Evolutionary conservation across 2,797 vertebrate species (phyloP).

Genomic region (Clarias platycephalus): DNA sequence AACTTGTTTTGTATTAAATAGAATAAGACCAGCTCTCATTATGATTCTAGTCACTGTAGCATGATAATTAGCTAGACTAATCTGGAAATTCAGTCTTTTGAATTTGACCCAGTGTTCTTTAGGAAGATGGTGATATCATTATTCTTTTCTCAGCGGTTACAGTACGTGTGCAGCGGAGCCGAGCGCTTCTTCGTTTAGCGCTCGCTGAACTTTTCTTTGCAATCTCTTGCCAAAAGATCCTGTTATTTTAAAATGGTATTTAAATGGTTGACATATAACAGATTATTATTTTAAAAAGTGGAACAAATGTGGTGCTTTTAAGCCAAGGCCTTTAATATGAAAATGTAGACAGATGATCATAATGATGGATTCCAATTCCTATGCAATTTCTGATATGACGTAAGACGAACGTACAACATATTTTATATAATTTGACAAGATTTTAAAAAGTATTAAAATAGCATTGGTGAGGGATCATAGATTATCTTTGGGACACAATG

Average conservation of each 20-base stretch:
- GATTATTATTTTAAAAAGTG: background rate
- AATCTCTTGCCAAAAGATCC: background rate
- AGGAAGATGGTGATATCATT: background rate
- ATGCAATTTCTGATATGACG: background rate
- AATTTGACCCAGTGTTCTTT: background rate
- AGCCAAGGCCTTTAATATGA: background rate
- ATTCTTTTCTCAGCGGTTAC: background rate
- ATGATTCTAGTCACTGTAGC: background rate
- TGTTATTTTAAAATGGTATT: background rate
- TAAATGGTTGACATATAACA: background rate
- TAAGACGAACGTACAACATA: background rate
- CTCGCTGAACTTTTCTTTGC: background rate
- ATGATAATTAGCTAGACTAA: background rate
- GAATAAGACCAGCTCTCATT: background rate
- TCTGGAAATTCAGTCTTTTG: background rate
- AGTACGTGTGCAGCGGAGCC: background rate
- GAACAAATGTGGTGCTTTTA: background rate
- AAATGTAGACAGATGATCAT: background rate
- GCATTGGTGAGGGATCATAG: background rate
- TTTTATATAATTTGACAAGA: background rate
- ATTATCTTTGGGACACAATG: background rate
- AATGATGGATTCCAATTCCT: background rate
- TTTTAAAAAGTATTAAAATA: background rate
- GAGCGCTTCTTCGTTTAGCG: background rate
- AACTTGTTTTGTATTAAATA: background rate